A percentile compares a stretch with the other conserved stretches of the same genome.
phyloP scores from a whole-genome alignment of 2,113 vertebrate species.

The Haemorhous mexicanus region DNA sequence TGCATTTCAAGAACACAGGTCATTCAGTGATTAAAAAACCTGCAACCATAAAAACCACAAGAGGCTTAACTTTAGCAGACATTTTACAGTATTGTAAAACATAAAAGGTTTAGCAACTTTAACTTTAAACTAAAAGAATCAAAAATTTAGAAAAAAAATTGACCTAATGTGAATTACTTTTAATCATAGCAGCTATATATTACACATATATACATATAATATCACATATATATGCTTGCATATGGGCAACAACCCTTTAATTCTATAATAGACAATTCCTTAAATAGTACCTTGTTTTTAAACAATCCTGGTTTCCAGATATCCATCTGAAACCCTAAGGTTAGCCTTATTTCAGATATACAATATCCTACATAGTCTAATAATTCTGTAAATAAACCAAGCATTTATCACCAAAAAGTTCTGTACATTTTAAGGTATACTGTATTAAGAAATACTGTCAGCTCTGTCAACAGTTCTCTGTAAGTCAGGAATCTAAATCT shows the following conservation, averaged over 20 bases:
- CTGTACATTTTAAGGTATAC: neutral
- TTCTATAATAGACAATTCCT: neutral
- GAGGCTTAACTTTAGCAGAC: neutral
- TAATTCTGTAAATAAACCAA: neutral
- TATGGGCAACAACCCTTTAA: neutral
- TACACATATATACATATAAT: neutral
- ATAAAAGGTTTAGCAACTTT: neutral
- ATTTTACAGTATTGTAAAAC: neutral
- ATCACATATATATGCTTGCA: neutral
- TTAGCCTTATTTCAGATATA: neutral
- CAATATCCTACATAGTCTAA: neutral
- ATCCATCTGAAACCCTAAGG: neutral
- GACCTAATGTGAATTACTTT: neutral
- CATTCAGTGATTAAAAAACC: neutral
- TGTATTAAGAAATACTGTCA: neutral
- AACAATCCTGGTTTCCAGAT: neutral
- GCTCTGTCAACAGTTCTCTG: neutral
- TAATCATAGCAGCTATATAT: neutral
- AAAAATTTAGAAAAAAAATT: neutral
- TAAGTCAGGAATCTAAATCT: neutral
- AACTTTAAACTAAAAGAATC: neutral
- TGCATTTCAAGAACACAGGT: neutral
- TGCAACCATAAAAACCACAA: neutral
- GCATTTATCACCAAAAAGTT: neutral
- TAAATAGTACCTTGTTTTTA: neutral